Conservation (phyloP, 2,797 vertebrate species). For the Chaunax sp. region DNA sequence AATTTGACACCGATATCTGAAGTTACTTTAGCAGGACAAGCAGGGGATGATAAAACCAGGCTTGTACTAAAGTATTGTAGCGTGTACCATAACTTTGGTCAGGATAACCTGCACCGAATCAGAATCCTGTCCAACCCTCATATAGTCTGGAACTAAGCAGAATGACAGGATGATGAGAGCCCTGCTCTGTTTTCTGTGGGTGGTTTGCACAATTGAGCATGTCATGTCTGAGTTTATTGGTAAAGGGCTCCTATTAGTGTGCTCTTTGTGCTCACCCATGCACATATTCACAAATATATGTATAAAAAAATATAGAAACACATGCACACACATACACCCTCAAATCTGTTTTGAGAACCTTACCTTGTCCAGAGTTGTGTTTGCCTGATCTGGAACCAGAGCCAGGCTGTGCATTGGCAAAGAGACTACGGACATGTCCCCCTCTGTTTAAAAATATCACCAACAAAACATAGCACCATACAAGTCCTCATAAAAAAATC, state of each 20-base stretch:
- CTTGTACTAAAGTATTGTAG: too few relatives aligned
- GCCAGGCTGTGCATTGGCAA: constrained; percentile 66
- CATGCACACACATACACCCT: neutral
- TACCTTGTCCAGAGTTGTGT: constrained; percentile 57
- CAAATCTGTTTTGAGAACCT: constrained; percentile 41
- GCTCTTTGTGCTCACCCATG: too few relatives aligned
- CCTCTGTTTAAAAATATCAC: constrained; percentile 39
- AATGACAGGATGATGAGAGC: constrained; percentile 29
- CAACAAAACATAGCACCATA: constrained; percentile 25
- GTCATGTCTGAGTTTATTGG: neutral
- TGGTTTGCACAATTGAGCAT: constrained; percentile 25
- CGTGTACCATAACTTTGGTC: too few relatives aligned
- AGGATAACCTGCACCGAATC: too few relatives aligned
- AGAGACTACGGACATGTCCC: constrained; percentile 31
- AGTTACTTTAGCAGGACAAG: too few relatives aligned
- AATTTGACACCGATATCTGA: too few relatives aligned
- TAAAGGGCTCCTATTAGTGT: too few relatives aligned
- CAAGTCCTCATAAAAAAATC: constrained; percentile 43
- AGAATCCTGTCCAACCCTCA: neutral
- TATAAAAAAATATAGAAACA: neutral
- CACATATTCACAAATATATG: neutral
- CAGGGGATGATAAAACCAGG: too few relatives aligned
- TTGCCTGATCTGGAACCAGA: constrained; percentile 54
- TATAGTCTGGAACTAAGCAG: constrained; percentile 25
- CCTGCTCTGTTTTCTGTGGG: constrained; percentile 35